Percentiles rank a stretch among this genome's conserved stretches.
phyloP scores from a whole-genome alignment of 2,888 invertebrate genomes.

The Caenorhabditis sp. region DNA sequence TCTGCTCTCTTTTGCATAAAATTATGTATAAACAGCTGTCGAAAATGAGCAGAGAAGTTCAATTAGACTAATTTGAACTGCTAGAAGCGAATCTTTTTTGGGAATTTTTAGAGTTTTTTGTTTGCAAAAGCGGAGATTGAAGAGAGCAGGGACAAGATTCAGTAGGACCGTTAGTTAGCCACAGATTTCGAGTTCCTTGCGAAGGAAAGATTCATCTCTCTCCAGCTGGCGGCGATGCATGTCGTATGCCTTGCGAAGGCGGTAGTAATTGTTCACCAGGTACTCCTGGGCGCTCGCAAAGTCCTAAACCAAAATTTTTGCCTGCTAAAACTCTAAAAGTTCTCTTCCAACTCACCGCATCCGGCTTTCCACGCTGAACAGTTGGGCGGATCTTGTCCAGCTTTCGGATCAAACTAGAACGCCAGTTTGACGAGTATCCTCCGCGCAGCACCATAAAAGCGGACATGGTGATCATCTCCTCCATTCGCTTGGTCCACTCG shows the following conservation, averaged over 20 bases:
- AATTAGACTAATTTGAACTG: not conserved
- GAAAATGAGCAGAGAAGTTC: not conserved
- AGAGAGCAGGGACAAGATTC: too few species aligned
- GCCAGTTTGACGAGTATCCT: conserved; percentile 13
- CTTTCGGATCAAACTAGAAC: not conserved
- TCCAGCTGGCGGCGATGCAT: not conserved
- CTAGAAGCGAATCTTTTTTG: too few species aligned
- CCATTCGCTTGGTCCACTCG: conserved; percentile 7
- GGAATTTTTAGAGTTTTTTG: not conserved
- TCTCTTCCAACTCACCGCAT: not conserved
- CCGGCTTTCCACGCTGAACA: not conserved
- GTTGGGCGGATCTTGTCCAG: conserved; percentile 4
- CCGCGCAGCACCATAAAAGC: not conserved
- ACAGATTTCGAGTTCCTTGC: not conserved
- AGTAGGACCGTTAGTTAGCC: not conserved
- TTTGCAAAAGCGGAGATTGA: not conserved
- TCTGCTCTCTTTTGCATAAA: too few species aligned
- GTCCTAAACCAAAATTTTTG: conserved; percentile 21
- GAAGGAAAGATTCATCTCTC: not conserved
- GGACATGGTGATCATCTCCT: not conserved
- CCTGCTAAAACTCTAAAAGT: too few species aligned
- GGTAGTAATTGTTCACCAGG: conserved; percentile 16
- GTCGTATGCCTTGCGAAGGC: conserved; percentile 16
- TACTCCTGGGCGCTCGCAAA: not conserved
- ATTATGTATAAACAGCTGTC: not conserved